A percentile compares a stretch with the other conserved stretches of the same genome.
phyloP scores from a whole-genome alignment of 2,797 vertebrate species.

The Urocyon cinereoargenteus region DNA sequence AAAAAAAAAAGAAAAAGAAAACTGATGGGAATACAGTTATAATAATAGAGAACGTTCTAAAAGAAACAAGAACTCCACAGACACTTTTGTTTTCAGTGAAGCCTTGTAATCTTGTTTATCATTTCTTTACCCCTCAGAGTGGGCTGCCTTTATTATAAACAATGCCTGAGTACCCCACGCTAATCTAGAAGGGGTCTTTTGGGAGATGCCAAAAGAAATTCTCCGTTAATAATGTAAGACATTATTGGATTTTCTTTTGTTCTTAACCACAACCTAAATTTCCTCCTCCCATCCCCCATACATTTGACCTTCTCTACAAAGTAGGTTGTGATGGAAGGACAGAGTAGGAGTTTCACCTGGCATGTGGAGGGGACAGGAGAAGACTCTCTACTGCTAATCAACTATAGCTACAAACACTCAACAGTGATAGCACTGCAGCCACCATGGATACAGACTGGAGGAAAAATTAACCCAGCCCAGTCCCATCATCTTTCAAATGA shows the following conservation, averaged over 20 bases:
- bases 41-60: not conserved
- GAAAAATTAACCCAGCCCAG: not conserved
- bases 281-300: not conserved
- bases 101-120: not conserved
- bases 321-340: not conserved
- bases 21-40: not conserved
- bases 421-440: not conserved
- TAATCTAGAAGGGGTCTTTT: not conserved
- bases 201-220: not conserved
- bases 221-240: not conserved
- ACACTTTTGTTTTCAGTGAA: constrained; percentile 21
- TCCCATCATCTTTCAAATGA: constrained; percentile 5
- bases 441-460: not conserved
- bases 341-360: not conserved
- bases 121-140: not conserved
- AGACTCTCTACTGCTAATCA: not conserved
- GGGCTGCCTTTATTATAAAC: not conserved
- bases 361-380: not conserved
- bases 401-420: not conserved
- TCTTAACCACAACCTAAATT: not conserved
- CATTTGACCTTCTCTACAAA: not conserved
- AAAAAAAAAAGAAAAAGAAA: not conserved
- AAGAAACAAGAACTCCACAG: not conserved
- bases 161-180: not conserved
- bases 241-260: not conserved